phyloP scores from a whole-genome alignment of 2,113 vertebrate species.

The Chunga burmeisteri region DNA sequence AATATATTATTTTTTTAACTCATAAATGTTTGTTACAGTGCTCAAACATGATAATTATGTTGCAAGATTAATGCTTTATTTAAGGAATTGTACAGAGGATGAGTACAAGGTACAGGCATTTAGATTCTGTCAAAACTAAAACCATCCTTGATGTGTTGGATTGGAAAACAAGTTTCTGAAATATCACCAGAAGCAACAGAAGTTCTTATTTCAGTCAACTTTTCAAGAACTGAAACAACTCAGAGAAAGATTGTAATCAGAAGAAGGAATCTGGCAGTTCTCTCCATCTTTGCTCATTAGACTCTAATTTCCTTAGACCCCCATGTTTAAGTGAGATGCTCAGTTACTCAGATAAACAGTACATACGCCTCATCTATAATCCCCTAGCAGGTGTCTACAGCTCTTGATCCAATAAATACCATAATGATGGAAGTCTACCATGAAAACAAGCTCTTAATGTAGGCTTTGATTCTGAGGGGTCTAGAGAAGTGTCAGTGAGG shows the following conservation, averaged over 20 bases:
- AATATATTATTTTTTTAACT: background rate
- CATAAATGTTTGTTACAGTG: background rate
- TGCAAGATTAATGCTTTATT: background rate
- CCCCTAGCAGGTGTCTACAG: background rate
- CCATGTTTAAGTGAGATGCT: background rate
- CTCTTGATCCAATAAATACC: background rate
- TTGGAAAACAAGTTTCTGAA: background rate
- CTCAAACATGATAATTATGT: background rate
- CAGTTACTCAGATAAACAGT: background rate
- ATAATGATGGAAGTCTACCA: background rate
- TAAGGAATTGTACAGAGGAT: background rate
- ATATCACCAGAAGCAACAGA: background rate
- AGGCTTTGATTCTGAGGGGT: background rate
- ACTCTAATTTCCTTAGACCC: background rate
- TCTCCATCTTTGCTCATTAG: background rate
- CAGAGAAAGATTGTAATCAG: background rate
- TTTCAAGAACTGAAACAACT: background rate
- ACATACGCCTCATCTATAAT: background rate
- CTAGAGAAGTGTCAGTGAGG: background rate
- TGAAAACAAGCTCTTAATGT: background rate
- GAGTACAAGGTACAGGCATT: background rate
- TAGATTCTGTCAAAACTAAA: background rate
- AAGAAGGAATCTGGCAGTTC: background rate
- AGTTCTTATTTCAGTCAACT: background rate
- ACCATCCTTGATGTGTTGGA: background rate